Base-by-base conservation (phyloP, 1,140 invertebrate genomes). In the Spodoptera litura region DNA sequence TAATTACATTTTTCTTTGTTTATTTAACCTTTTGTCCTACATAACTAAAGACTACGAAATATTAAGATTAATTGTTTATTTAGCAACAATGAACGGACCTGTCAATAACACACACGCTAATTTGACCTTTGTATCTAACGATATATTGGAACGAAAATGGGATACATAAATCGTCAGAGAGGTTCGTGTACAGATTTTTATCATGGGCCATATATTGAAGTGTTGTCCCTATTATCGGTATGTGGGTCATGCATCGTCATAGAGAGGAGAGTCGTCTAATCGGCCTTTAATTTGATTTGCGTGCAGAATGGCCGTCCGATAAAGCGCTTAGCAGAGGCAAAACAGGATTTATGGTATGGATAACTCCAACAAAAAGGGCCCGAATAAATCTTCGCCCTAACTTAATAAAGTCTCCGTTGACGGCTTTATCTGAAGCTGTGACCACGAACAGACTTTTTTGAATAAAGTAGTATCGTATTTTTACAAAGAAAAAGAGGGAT, bases 351-450 rank as follows among this genome's bases (percentile, higher is more conserved):
- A 91, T 89, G 83, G 71, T 80, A 80, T 82, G 88, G 86, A 87
- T 89, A 90, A 86, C 87, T 87, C 80, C 78, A 77, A 66, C 81
- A 86, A 87, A 89, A 90, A 91, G 86, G 84, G 83, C 81, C 81
- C 80, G 72, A 86, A 91, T 91, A 89, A 90, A 91, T 91, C 88
- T 91, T 85, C 78, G 58, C 70, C 77, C 81, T 71, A 85, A 89
- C 84, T 88, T 88, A 90, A 91, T 91, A 90, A 90, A 89, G 86
- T 86, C 85, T 82, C 78, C 81, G 87, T 84, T 88, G 89, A 89
- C 83, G 81, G 78, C 81, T 91, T 88, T 88, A 89, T 89, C 87
- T 83, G 75, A 83, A 83, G 72, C 78, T 74, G 78, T 80, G 81
- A 79, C 79, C 79, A 68, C 74, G 59, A 68, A 31, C 80, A 81